These are phyloP conservation scores for Seriola aureovittata DNA, from an alignment of 2,113 vertebrate genomes.

Conservation along the genomic window DNA sequence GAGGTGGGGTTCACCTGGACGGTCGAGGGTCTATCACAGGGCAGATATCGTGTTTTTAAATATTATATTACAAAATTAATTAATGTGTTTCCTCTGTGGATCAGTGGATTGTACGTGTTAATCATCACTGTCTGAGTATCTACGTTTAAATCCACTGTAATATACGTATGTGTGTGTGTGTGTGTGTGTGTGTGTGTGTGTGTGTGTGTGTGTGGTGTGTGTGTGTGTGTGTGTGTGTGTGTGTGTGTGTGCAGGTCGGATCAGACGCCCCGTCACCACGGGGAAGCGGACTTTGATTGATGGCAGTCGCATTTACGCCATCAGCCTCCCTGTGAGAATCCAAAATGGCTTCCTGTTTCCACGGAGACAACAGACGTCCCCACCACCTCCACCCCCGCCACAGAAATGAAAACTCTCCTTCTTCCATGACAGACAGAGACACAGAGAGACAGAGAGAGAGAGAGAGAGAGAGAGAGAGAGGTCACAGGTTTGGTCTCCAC, in stretches of 20 bases:
- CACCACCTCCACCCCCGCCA: constrained; percentile 1
- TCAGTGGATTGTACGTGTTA: background rate
- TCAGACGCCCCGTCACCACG: constrained; percentile 66
- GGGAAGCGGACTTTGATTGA: constrained; percentile 79
- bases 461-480: background rate
- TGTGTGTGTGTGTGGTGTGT: too few relatives aligned
- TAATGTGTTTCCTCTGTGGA: too few relatives aligned
- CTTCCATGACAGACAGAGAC: constrained; percentile 35
- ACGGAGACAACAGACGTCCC: constrained; percentile 73
- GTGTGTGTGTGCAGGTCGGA: constrained; percentile 35
- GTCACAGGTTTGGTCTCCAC: background rate
- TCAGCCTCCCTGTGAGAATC: constrained; percentile 78
- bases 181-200: too few relatives aligned
- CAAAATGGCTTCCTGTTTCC: constrained; percentile 84
- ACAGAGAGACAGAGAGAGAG: constrained; percentile 25
- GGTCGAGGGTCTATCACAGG: too few relatives aligned
- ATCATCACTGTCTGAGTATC: background rate
- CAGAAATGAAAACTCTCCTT: constrained; percentile 53
- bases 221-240: background rate
- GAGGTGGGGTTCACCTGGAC: too few relatives aligned
- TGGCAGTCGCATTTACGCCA: constrained; percentile 77
- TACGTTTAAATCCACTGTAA: background rate
- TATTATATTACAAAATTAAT: too few relatives aligned
- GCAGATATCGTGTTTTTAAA: too few relatives aligned
- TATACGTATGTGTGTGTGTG: background rate